phyloP scores from a whole-genome alignment of 1,140 invertebrate species.

The Grapholita molesta region DNA sequence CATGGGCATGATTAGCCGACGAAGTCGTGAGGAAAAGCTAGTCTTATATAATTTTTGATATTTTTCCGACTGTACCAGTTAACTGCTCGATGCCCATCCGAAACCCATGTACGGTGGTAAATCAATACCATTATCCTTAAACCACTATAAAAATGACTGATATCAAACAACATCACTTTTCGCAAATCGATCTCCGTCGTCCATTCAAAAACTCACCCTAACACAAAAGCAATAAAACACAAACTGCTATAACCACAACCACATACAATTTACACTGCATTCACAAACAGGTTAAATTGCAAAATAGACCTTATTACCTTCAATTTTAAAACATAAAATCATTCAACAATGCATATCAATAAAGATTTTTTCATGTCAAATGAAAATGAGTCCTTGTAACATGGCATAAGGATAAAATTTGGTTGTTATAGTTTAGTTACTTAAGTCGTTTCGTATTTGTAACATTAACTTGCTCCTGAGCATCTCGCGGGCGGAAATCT shows the following conservation, averaged over 20 bases:
- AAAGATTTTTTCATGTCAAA: not conserved
- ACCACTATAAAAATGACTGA: constrained; percentile 72
- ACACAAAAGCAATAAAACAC: not conserved
- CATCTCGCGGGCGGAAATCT: constrained; percentile 72
- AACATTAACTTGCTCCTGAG: constrained; percentile 53
- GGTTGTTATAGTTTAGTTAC: not conserved
- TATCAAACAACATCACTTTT: constrained; percentile 45
- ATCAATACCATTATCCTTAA: constrained; percentile 73
- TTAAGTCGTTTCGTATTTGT: constrained; percentile 25
- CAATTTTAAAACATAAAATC: not conserved
- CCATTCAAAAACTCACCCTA: not conserved
- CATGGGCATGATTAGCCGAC: too few species aligned
- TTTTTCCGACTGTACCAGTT: not conserved
- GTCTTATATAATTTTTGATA: too few species aligned
- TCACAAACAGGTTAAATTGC: not conserved
- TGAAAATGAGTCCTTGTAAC: constrained; percentile 25
- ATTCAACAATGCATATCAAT: not conserved
- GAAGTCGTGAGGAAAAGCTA: too few species aligned
- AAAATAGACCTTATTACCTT: not conserved
- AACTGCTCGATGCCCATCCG: not conserved
- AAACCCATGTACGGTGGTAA: constrained; percentile 56
- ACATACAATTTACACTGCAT: not conserved
- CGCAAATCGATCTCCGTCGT: constrained; percentile 34
- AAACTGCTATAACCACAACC: not conserved
- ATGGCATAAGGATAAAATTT: constrained; percentile 19